Conservation (phyloP, 2,797 vertebrate genomes). For the Acanthis flammea region DNA sequence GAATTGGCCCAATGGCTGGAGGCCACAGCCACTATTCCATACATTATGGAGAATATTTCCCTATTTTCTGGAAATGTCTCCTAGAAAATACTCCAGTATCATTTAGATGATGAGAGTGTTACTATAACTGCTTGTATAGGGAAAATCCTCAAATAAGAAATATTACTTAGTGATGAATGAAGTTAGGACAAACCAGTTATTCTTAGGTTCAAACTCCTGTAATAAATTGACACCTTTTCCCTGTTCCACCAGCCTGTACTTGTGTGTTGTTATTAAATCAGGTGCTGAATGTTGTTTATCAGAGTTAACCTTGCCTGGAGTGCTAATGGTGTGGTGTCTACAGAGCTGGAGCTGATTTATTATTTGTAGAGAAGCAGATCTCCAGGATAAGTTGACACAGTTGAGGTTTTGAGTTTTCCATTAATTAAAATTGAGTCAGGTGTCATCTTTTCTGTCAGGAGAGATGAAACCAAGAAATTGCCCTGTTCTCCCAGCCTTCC, state of each 20-base stretch:
- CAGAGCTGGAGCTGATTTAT: neutral
- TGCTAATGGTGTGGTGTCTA: neutral
- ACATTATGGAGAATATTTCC: neutral
- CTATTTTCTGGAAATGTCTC: neutral
- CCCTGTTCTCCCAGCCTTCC: neutral
- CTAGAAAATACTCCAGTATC: neutral
- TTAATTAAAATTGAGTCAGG: neutral
- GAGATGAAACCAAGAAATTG: neutral
- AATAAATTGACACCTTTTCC: neutral
- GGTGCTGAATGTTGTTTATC: neutral
- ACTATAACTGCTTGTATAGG: rapidly evolving
- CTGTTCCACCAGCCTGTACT: neutral
- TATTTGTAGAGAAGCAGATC: neutral
- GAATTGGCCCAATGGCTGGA: neutral
- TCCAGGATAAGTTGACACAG: neutral
- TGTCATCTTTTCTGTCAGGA: neutral
- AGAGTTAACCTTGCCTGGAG: neutral
- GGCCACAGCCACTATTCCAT: neutral
- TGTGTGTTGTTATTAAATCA: neutral
- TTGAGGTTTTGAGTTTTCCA: neutral
- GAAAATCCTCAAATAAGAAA: neutral
- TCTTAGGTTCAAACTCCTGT: neutral
- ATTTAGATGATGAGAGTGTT: neutral
- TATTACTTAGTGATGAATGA: neutral
- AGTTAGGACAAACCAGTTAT: neutral